These are phyloP conservation scores for Natrix natrix DNA, from an alignment of 2,797 vertebrate genomes.

Conservation along the genomic window DNA sequence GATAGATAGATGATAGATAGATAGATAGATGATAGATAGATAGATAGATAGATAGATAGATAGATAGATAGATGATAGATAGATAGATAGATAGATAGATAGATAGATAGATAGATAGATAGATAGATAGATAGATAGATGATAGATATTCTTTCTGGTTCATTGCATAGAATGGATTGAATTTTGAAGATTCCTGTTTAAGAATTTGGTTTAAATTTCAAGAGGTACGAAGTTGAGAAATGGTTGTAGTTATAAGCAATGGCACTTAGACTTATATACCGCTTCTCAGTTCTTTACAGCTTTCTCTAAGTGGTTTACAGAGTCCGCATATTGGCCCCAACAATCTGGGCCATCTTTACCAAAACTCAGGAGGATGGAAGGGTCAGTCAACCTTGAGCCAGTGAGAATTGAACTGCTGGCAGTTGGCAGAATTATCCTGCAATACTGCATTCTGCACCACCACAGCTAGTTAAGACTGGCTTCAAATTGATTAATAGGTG, in stretches of 20 bases:
- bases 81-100: no score
- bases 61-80: no score
- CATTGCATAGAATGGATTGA: neutral
- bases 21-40: no score
- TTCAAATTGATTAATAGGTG: neutral
- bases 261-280: neutral
- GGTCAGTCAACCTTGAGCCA: neutral
- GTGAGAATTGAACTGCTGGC: no score
- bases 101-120: no score
- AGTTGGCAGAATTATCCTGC: no score
- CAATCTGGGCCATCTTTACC: neutral
- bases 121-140: no score
- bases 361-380: neutral
- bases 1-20: no score
- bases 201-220: neutral
- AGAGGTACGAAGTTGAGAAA: neutral
- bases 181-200: neutral
- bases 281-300: neutral
- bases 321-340: neutral
- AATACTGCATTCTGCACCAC: neutral
- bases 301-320: neutral
- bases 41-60: no score
- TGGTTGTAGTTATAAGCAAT: neutral
- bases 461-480: neutral
- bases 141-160: neutral